phyloP scores from a whole-genome alignment of 2,888 invertebrate genomes.

The Tetropium fuscum region DNA sequence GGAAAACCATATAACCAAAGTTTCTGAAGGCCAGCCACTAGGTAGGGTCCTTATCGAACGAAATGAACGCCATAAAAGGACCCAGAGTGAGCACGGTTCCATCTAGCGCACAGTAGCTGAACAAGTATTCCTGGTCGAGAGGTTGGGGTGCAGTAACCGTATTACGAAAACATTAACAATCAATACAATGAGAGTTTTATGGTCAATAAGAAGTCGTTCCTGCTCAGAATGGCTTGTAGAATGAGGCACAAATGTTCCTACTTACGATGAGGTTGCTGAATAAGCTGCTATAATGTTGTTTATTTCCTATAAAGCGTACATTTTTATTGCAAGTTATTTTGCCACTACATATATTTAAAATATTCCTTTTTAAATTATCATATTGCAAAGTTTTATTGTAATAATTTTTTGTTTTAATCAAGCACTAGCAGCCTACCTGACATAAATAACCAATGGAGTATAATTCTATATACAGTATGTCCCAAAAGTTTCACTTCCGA shows the following conservation, averaged over 20 bases:
- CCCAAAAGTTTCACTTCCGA: too few relatives aligned
- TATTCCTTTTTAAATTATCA: neutral
- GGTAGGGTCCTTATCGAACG: conserved; percentile 21
- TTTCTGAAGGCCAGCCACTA: too few relatives aligned
- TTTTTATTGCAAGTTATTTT: conserved; percentile 36
- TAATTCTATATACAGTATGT: too few relatives aligned
- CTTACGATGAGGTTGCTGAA: conserved; percentile 58
- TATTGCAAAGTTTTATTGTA: neutral
- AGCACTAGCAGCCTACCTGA: too few relatives aligned
- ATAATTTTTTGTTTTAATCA: too few relatives aligned
- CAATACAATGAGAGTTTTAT: conserved; percentile 67
- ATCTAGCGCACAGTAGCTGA: conserved; percentile 36
- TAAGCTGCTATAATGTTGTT: conserved; percentile 57
- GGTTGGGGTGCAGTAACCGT: conserved; percentile 38
- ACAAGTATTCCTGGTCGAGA: conserved; percentile 25
- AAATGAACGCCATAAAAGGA: conserved; percentile 3
- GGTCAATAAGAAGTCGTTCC: conserved; percentile 65
- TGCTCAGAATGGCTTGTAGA: conserved; percentile 62
- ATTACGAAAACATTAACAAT: conserved; percentile 60
- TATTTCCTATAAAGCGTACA: conserved; percentile 51
- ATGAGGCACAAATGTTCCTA: conserved; percentile 63
- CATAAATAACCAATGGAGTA: too few relatives aligned
- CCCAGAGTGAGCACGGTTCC: conserved; percentile 23
- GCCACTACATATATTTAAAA: neutral
- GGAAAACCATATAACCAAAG: too few relatives aligned